phyloP scores from a whole-genome alignment of 1,140 invertebrate genomes.

The Drosophila nannoptera region DNA sequence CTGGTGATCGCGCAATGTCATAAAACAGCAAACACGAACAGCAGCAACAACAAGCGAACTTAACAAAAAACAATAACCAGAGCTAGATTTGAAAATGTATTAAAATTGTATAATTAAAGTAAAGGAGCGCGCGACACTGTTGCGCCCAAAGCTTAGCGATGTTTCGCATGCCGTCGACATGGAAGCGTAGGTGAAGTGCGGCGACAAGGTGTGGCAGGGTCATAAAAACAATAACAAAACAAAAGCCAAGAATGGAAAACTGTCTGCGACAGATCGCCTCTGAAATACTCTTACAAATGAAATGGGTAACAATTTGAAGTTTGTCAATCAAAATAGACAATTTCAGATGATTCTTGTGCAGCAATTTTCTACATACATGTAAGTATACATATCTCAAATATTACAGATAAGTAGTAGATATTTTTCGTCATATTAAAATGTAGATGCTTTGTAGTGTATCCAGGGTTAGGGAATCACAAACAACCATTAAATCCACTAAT shows the following conservation, averaged over 20 bases:
- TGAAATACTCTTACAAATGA: neutral
- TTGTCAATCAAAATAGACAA: no score
- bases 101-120: slow-evolving; percentile 66
- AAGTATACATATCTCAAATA: neutral
- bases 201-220: slow-evolving; percentile 17
- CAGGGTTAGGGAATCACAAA: neutral
- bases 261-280: neutral
- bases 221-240: slow-evolving; percentile 37
- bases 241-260: slow-evolving; percentile 4
- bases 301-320: neutral
- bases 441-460: neutral
- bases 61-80: slow-evolving; percentile 28
- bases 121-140: slow-evolving; percentile 44
- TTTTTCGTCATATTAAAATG: neutral
- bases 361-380: no score
- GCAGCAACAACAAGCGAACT: slow-evolving; percentile 31
- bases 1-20: slow-evolving; percentile 58
- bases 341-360: no score
- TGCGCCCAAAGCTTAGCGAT: slow-evolving; percentile 4
- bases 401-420: neutral
- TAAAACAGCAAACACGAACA: slow-evolving; percentile 48
- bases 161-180: neutral
- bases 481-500: slow-evolving; percentile 26
- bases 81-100: slow-evolving; percentile 41
- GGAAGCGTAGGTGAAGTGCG: neutral